Evolutionary conservation across 92 coral and sea anemone species (phyloP), one percentile per base, ranked within the genome.

Genomic region (Palythoa grandiflora): DNA sequence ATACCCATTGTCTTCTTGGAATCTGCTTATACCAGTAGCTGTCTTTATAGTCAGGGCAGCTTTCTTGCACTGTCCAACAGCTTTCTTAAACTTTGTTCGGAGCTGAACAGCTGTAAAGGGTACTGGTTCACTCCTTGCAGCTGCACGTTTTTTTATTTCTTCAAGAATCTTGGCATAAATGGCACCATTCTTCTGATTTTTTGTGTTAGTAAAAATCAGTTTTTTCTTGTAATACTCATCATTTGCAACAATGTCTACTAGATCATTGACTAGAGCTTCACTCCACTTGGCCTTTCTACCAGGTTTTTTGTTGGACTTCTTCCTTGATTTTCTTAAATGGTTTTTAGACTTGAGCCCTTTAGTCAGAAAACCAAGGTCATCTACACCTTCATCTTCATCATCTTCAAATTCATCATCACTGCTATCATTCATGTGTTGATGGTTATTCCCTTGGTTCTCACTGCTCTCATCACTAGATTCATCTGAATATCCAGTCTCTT

Each of bases 201-300:
- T 84, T 44, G 85, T 72, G 78, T 91, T 88, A 40, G 91, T 88
- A 44, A 44, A 59, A 57, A 91, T 88, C n/a, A 88, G 89, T 52
- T 88, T 91, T 86, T 84, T 91, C 71, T 88, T 84, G 71, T 78
- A 85, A 44, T 87, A 83, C 80, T 91, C 91, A 91, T 88, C 84
- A 66, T 73, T 75, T 83, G 72, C 89, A 60, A 83, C 71, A 51
- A 87, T 87, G 80, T 87, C 86, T 74, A 68, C 48, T 57, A 77
- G 73, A 83, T 91, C 92, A 77, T 91, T 83, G 68, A 85, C 73
- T 53, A 88, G 85, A n/a, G 88, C 63, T 83, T 88, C 78, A 47
- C 86, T 61, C 94, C 94, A 88, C 57, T 83, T 85, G 84, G 84
- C 93, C 73, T 91, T 88, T 39, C 89, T 75, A 71, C 91, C 93